Evolutionary conservation across 1,140 invertebrate species (phyloP), one percentile per base, ranked within the genome.

Genomic region (Drosophila novamexicana): DNA sequence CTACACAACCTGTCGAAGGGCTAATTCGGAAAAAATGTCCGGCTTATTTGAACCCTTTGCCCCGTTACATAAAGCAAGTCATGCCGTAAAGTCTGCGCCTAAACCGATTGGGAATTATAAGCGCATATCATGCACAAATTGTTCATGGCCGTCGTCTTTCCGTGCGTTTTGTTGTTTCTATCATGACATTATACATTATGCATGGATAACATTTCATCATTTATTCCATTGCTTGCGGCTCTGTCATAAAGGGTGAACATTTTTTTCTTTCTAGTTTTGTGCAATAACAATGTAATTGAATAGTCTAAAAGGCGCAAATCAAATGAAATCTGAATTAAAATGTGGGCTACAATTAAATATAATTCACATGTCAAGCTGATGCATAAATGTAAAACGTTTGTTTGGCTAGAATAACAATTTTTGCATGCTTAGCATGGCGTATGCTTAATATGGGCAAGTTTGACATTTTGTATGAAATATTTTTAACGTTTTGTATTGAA

Each of bases 81-180:
- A 40, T 36, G 16, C 36, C 1, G 16, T 10, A 12, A 40, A n/a
- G n/a, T 29, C 45, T 10, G 14, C 7, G 36, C 36, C 10, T 29
- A 39, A 52, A 18, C 45, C 47, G 61, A 50, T 63, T 63, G 52
- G 18, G 18, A 40, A 63, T 52, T 63, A 50, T 40, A 14, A 29
- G 9, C 45, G 61, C 47, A 39, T 8, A 50, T 50, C 47, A 52
- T 29, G 34, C 52, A 29, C 7, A 29, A 36, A 37, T 52, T 52
- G 29, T 6, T 6, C 9, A 14, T 18, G 47, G 36, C 9, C 34
- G 61, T 52, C 45, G 18, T 2, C 47, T 47, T 61, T 16, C 8
- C 8, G 22, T 29, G 22, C 3, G 4, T 29, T 39, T 40, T n/a
- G 53, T 42, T 56, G 16, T 56, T 22, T 29, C 53, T 56, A 7